Evolutionary conservation across 2,888 invertebrate genomes (phyloP), one percentile per base, ranked within the genome.

Genomic region (Mythimna ferrago): DNA sequence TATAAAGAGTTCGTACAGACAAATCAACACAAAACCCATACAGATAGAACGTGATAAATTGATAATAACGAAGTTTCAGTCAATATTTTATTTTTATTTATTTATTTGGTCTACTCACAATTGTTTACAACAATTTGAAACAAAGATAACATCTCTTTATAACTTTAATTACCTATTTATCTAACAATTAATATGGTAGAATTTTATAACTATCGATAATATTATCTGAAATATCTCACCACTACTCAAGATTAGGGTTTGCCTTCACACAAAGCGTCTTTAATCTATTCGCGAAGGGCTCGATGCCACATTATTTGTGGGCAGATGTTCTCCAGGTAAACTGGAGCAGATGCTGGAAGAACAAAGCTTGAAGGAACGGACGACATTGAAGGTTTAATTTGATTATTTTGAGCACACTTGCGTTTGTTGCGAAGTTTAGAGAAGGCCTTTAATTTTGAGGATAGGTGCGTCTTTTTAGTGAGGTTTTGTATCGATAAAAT

Each of bases 251-350:
- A 92, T 93, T 92, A 92, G 93, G 93, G 93, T 92, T 92, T 90
- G 88, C 88, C 87, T 87, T 85, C 77, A 85, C 87, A 90, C 92
- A 93, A 92, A 92, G 93, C 93, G 91, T 89, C 84, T 90, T 91
- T 85, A 92, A 94, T 94, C 93, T 93, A 93, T 94, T 93, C 92
- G 93, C 92, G 86, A 92, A 93, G 92, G 93, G 93, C 84, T 88
- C 86, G 85, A 89, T 86, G 86, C 83, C 71, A 73, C 70, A 81
- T 81, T 83, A 82, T 82, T 84, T 86, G 88, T 87, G 86, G 91
- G 94, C 96, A 95, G 95, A 95, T 96, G 95, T 93, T 89, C 71
- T 57, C 54, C 93, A 94, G 94, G 93, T 94, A 94, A 94, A 94
- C 90, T 93, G 91, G 95, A 80, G 92, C 94, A 95, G 95, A 94